Evolutionary conservation across 2,113 vertebrate species (phyloP).

Genomic region (Perognathus longimembris): DNA sequence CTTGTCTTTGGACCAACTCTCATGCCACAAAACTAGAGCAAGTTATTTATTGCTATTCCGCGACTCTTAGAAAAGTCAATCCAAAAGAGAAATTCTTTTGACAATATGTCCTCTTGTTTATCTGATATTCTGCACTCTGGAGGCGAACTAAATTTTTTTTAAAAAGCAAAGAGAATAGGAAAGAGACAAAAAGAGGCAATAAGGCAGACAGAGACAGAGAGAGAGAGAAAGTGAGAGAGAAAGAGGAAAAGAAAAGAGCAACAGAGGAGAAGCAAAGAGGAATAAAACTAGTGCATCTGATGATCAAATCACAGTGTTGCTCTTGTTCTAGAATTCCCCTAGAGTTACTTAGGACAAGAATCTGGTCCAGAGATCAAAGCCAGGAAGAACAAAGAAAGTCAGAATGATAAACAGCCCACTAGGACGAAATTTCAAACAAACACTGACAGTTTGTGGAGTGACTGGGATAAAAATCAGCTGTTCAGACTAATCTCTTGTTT

Average conservation of each 20-base stretch:
- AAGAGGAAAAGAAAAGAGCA: constrained; percentile 40
- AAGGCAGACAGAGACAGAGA: constrained; percentile 4
- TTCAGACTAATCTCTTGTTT: constrained; percentile 70
- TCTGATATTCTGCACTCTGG: constrained; percentile 40
- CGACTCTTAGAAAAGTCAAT: constrained; percentile 76
- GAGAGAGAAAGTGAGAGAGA: constrained; percentile 14
- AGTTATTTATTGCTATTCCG: constrained; percentile 63
- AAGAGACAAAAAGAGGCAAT: neutral
- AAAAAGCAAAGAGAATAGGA: neutral
- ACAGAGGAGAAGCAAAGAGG: neutral
- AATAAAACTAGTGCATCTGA: constrained; percentile 47
- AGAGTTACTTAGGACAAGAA: constrained; percentile 72
- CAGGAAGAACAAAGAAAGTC: constrained; percentile 77
- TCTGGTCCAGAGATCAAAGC: constrained; percentile 78
- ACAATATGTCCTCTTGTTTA: constrained; percentile 51
- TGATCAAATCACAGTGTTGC: constrained; percentile 47
- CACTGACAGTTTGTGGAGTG: constrained; percentile 66
- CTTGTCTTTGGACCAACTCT: constrained; percentile 65
- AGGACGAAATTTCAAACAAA: constrained; percentile 76
- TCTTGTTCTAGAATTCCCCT: constrained; percentile 70
- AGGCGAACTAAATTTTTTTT: constrained; percentile 61
- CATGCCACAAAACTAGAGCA: constrained; percentile 54
- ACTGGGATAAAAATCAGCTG: constrained; percentile 75
- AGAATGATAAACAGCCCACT: constrained; percentile 79
- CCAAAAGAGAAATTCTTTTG: constrained; percentile 52